Evolutionary conservation across 2,113 vertebrate genomes (phyloP), one percentile per base, ranked within the genome.

Genomic region (Sturnus vulgaris): DNA sequence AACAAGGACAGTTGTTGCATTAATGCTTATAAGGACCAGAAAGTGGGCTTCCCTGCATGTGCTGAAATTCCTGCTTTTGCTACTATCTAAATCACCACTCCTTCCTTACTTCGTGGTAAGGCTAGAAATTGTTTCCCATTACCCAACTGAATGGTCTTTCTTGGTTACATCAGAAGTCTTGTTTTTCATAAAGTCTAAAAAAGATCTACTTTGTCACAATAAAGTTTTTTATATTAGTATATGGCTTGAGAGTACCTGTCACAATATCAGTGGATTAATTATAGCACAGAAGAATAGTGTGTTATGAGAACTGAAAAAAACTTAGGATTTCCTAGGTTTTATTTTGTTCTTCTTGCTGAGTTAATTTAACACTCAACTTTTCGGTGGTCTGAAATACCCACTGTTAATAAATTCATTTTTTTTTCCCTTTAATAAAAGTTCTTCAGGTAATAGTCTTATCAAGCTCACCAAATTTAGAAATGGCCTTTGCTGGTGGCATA

Each of bases 1-100:
- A 97, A 95, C 96, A 96, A 97, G 96, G 94, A 90, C 79, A 92
- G 79, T 96, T 93, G 77, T 96, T 87, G 69, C 84, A 89, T 94
- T 95, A 96, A 93, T 89, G 84, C 86, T 88, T 95, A 96, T 95
- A 96, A 94, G 91, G 79, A 82, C 35, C 73, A 73, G 66, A 88
- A 95, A 96, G 96, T 78, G 50, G 37, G 76, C 33, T 64, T 81
- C 60, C 52, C 57, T 35, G 24, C 44, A 35, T 59, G 68, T 9
- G 6, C 79, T 77, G 85, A 84, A 90, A 73, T 77, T 80, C 72
- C 42, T 66, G 30, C 21, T 90, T 88, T 95, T 88, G 56, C 69
- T 82, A 11, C 31, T 64, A 5, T 49, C 56, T 85, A 70, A 86
- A 94, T 92, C 82, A 68, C 31, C 2, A 2, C 49, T 88, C 93